Evolutionary conservation across 2,797 vertebrate genomes (phyloP).

Genomic region (Steatocranus sp.): DNA sequence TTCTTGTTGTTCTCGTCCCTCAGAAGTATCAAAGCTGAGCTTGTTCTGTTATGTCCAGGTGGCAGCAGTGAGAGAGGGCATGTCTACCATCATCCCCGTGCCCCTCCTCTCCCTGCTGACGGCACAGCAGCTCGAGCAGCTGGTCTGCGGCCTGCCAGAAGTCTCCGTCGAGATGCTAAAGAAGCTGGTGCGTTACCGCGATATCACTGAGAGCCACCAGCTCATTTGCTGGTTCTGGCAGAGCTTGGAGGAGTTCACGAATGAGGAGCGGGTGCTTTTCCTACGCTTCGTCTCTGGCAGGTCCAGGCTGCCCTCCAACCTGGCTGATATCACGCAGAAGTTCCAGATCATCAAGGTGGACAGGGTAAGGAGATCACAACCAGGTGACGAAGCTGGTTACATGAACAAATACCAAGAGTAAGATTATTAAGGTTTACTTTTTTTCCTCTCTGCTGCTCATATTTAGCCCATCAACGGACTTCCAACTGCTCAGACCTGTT

Average conservation of each 20-base stretch:
- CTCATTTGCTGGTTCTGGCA: conserved; percentile 82
- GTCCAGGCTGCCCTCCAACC: conserved; percentile 80
- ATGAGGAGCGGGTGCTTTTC: conserved; percentile 82
- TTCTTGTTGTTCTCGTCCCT: conserved; percentile 1
- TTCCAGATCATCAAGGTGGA: conserved; percentile 87
- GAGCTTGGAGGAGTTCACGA: conserved; percentile 83
- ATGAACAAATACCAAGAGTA: not conserved
- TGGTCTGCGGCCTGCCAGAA: conserved; percentile 82
- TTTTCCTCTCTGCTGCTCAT: not conserved
- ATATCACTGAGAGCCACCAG: conserved; percentile 80
- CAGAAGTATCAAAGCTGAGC: conserved; percentile 45
- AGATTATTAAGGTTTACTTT: not conserved
- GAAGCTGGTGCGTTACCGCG: conserved; percentile 82
- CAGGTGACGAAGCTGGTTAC: not conserved
- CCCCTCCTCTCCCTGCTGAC: conserved; percentile 82
- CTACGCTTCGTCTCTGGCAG: conserved; percentile 81
- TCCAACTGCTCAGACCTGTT: conserved; percentile 84
- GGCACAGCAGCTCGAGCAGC: conserved; percentile 81
- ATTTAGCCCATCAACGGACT: conserved; percentile 79
- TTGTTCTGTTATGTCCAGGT: conserved; percentile 65
- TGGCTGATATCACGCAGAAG: conserved; percentile 79
- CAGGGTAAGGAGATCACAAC: conserved; percentile 64
- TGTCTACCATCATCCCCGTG: conserved; percentile 82
- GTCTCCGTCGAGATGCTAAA: conserved; percentile 82
- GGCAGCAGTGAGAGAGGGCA: conserved; percentile 78